Evolutionary conservation across 2,113 vertebrate species (phyloP), one percentile per base, ranked within the genome.

Genomic region (Chlorocebus sabaeus): DNA sequence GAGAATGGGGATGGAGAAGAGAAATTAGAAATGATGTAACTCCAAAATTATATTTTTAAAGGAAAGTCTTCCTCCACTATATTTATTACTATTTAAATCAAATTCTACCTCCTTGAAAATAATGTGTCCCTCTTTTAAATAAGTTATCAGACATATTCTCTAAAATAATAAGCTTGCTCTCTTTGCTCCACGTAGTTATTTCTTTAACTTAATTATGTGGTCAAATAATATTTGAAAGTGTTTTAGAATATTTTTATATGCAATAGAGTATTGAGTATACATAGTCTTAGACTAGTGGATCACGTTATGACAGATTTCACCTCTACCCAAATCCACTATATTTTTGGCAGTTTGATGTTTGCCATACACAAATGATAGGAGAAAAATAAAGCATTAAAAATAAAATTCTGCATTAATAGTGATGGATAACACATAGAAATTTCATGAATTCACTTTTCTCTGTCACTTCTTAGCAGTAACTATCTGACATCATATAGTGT

Each of bases 121-220:
- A 90, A 78, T 70, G 48, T 82, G 16, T 61, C 43, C 30, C 43
- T 79, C 35, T 91, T 83, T 70, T 57, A 96, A 94, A 35, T 59
- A n/a, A 64, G 23, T 87, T 68, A 82, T 59, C 87, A 72, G 14
- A 7, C 14, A 70, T 82, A 55, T 70, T 45, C 2, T 64, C 68
- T 72, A 45, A 90, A 85, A 38, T 64, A 67, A 72, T 80, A 85
- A 78, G 4, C 16, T 61, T 76, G 8, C 5, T 81, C 22, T 82
- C 68, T 93, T 96, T 78, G 16, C 8, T 75, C 27, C 25, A 18
- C 45, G 7, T 78, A 43, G 12, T 93, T 32, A 50, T 61, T 84
- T 38, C 11, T 86, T 72, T 86, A n/a, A 96, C 84, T 79, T 81
- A 87, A 93, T 90, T 86, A 81, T 90, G 1, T 95, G n/a, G 9